Evolutionary conservation across 1,140 invertebrate species (phyloP).

Genomic region (Octopus sinensis): DNA sequence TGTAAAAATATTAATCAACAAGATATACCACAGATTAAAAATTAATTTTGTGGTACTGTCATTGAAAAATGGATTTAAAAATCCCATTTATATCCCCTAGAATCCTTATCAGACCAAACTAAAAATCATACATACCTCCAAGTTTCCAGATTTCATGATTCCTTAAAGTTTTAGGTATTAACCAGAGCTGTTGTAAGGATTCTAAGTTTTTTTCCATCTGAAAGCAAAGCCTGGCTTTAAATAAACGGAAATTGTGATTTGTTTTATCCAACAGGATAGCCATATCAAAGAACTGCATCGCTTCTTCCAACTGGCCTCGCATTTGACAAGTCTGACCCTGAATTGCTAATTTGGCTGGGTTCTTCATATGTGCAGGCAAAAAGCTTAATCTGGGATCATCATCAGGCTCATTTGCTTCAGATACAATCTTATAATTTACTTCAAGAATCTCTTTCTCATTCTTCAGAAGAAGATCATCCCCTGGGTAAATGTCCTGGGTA

Average conservation of each 20-base stretch:
- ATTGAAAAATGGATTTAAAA: no score
- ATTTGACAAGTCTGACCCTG: conserved; percentile 28
- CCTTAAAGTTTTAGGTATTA: conserved; percentile 42
- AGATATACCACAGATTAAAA: no score
- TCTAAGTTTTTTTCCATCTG: conserved; percentile 30
- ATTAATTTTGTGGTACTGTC: no score
- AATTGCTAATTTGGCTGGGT: conserved; percentile 25
- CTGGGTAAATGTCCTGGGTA: conserved; percentile 44
- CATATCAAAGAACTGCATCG: conserved; percentile 31
- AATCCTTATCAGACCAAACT: no score
- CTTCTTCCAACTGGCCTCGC: conserved; percentile 26
- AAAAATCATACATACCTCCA: conserved; percentile 36
- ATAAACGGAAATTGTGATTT: conserved; percentile 36
- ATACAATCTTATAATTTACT: conserved; percentile 41
- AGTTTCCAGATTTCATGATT: conserved; percentile 45
- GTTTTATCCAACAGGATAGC: conserved; percentile 36
- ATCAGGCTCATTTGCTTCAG: conserved; percentile 9
- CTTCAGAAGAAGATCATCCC: conserved; percentile 41
- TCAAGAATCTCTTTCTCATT: conserved; percentile 45
- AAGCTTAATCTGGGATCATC: neutral
- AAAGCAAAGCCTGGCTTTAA: conserved; percentile 37
- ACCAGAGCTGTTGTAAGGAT: conserved; percentile 38
- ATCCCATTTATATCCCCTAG: no score
- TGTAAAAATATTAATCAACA: no score
- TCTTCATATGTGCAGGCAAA: conserved; percentile 7